Base-by-base conservation (phyloP, 2,797 vertebrate genomes). In the Pachyuromys duprasi region DNA sequence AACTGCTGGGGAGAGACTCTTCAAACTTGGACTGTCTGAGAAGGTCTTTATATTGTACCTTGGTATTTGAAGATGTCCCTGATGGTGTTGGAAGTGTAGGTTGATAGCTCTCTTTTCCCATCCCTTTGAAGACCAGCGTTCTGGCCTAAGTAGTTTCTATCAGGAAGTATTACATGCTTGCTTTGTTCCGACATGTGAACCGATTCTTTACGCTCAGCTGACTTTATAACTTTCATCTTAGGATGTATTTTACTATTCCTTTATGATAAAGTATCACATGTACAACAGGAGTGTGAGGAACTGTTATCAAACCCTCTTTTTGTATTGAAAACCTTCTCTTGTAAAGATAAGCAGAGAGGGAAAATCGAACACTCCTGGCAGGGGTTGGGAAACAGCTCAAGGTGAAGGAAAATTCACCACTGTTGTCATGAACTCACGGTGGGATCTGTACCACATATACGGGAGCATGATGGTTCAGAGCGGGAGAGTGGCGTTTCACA, bases 171-270 rank as follows among this genome's bases (percentile, higher is more conserved):
- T 26, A 15, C 55, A 7, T 69, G 87, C 15, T 57, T 74, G 60
- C 53, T 89, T 91, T 93, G 24, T 74, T 89, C n/a, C 67, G 49
- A 11, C 53, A n/a, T 74, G 22, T 42, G 57, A 86, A 65, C 9
- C 57, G 26, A 5, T 6, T 53, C 24, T 28, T 60, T 62, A 60
- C n/a, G 20, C 24, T 76, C 11, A 6, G 45, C 5, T 57, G 78
- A 67, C 76, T 78, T 90, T 39, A n/a, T 82, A 67, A 36, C 67
- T 88, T 91, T 79, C 9, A n/a, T 88, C 67, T 63, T 87, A 72
- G 42, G 14, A 18, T 8, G 45, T 3, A 72, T 79, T 83, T 72
- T 88, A 62, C 17, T 74, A 6, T 67, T 83, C 60, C 76, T 90
- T 33, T 45, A 75, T 87, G 49, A 72, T 78, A 80, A 79, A 31